Conservation (phyloP, 1,140 invertebrate genomes). For the Ceratina japonica region DNA sequence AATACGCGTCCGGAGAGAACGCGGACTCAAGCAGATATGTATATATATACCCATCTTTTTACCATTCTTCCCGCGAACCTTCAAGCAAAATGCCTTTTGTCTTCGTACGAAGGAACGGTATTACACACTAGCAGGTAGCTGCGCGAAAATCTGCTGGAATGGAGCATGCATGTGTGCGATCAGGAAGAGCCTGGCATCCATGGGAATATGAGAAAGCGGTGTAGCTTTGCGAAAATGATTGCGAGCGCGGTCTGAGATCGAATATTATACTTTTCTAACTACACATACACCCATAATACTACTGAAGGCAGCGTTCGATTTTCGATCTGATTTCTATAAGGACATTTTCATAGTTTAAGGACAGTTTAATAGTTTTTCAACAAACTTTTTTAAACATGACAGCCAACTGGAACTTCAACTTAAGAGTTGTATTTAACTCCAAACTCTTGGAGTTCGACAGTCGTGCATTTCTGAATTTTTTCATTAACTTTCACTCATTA, state of each 20-base stretch:
- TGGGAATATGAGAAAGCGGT: slow-evolving; percentile 39
- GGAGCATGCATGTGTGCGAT: too few species aligned
- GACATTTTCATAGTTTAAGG: too few species aligned
- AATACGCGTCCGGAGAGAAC: slow-evolving; percentile 38
- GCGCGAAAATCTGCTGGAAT: background rate
- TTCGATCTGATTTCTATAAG: too few species aligned
- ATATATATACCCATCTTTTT: slow-evolving; percentile 27
- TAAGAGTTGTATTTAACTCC: too few species aligned
- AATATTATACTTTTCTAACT: slow-evolving; percentile 28
- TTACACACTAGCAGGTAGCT: slow-evolving; percentile 7
- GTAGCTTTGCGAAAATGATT: slow-evolving; percentile 51
- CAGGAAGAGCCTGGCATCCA: slow-evolving; percentile 9
- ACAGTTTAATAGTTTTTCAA: too few species aligned
- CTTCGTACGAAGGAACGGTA: slow-evolving; percentile 41
- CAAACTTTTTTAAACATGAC: too few species aligned
- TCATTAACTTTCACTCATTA: too few species aligned
- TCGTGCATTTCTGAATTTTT: too few species aligned
- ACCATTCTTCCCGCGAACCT: slow-evolving; percentile 54
- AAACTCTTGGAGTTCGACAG: too few species aligned
- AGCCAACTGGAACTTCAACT: too few species aligned
- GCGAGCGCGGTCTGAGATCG: slow-evolving; percentile 27
- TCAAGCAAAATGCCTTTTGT: slow-evolving; percentile 50
- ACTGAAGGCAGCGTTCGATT: background rate
- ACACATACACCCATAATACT: too few species aligned
- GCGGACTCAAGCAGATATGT: background rate